Percentiles rank a stretch among this genome's conserved stretches.
These are phyloP conservation scores for Silurus asotus DNA, from an alignment of 2,113 vertebrate genomes.

Conservation along the genomic window DNA sequence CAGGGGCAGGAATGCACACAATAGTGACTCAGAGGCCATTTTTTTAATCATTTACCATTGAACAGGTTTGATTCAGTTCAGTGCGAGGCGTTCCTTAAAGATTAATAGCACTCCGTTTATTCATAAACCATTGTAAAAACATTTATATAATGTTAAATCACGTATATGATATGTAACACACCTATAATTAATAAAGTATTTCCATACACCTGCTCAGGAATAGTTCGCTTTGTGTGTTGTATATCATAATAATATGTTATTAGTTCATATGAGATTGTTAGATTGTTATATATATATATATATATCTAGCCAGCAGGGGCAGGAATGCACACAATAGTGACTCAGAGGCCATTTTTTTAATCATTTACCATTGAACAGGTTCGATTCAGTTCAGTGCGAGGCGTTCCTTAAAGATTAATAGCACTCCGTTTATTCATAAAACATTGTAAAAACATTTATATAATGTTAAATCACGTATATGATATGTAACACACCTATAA, in stretches of 20 bases:
- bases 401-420: neutral
- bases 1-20: constrained; percentile 10
- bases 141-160: neutral
- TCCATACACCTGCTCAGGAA: neutral
- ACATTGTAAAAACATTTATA: neutral
- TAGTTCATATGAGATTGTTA: too few species aligned
- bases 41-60: neutral
- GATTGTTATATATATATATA: too few species aligned
- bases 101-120: neutral
- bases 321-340: constrained; percentile 5
- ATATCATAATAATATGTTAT: too few species aligned
- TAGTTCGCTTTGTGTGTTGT: neutral
- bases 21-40: neutral
- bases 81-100: neutral
- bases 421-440: neutral
- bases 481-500: neutral
- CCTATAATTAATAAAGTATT: neutral
- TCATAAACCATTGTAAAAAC: neutral
- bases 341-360: neutral
- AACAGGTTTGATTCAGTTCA: neutral
- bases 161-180: neutral
- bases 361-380: neutral
- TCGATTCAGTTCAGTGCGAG: neutral
- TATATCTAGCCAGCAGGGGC: constrained; percentile 13
- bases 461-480: neutral